phyloP scores from a whole-genome alignment of 2,113 vertebrate species.

The Pontoporia blainvillei region DNA sequence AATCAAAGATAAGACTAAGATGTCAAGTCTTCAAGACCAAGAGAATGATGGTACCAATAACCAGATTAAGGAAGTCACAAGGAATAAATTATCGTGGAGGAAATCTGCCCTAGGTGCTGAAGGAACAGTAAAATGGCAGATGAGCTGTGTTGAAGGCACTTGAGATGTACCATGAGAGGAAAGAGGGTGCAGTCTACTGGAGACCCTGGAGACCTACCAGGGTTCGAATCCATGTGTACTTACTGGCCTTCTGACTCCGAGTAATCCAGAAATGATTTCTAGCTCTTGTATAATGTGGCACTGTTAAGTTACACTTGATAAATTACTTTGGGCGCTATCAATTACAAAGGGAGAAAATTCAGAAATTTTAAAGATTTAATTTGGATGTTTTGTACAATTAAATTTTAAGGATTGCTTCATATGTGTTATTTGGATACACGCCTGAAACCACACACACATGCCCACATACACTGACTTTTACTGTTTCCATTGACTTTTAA shows the following conservation, averaged over 20 bases:
- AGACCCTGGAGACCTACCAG: not conserved
- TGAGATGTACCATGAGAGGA: not conserved
- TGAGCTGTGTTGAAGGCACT: not conserved
- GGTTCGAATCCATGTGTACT: not conserved
- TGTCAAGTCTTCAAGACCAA: not conserved
- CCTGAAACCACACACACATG: not conserved
- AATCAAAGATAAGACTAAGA: not conserved
- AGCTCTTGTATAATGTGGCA: not conserved
- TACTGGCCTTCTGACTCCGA: not conserved
- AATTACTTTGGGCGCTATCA: not conserved
- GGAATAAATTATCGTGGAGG: not conserved
- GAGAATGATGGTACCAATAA: not conserved
- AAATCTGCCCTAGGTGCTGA: not conserved
- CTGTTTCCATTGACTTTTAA: conserved; percentile 53
- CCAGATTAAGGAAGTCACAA: not conserved
- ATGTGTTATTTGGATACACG: not conserved
- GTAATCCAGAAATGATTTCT: not conserved
- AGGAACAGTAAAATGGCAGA: not conserved
- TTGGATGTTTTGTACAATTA: not conserved
- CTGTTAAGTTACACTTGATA: not conserved
- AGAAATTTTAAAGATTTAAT: not conserved
- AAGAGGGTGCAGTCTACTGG: not conserved
- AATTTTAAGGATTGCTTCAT: not conserved
- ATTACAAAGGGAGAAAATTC: not conserved
- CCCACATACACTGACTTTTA: not conserved